Conservation (phyloP, 2,797 vertebrate genomes). For the Galagoides demidoff region DNA sequence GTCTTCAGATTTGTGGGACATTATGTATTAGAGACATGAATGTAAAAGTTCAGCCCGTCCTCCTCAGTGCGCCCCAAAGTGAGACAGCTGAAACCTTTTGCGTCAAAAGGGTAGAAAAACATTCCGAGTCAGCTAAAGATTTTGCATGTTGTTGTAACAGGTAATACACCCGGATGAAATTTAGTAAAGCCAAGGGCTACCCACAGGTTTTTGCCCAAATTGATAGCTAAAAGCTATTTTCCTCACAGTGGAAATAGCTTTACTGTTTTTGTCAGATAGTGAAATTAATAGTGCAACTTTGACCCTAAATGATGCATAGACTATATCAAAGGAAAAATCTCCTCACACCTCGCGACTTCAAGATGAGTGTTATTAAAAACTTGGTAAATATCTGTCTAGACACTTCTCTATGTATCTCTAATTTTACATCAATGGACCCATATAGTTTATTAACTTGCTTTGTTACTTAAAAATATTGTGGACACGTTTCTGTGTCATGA, state of each 20-base stretch:
- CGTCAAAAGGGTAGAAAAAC: background rate
- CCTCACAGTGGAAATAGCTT: constrained; percentile 56
- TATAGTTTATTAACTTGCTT: background rate
- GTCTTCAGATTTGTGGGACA: background rate
- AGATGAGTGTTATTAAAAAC: background rate
- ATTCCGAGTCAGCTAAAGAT: background rate
- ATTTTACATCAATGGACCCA: background rate
- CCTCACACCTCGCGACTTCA: accelerated
- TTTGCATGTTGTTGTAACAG: background rate
- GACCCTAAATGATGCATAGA: background rate
- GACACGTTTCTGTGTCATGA: background rate
- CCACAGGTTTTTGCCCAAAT: background rate
- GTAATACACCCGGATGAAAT: background rate
- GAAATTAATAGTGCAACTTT: background rate
- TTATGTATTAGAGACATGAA: background rate
- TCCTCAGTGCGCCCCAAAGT: background rate
- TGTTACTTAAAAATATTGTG: background rate
- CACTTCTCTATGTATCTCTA: background rate
- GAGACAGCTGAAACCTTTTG: background rate
- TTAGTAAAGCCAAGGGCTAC: background rate
- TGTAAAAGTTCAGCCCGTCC: background rate
- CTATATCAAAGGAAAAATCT: background rate
- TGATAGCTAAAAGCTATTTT: constrained; percentile 17
- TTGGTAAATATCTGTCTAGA: background rate
- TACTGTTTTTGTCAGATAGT: background rate